Evolutionary conservation across 2,888 invertebrate species (phyloP), one percentile per base, ranked within the genome.

Genomic region (Tuta absoluta): DNA sequence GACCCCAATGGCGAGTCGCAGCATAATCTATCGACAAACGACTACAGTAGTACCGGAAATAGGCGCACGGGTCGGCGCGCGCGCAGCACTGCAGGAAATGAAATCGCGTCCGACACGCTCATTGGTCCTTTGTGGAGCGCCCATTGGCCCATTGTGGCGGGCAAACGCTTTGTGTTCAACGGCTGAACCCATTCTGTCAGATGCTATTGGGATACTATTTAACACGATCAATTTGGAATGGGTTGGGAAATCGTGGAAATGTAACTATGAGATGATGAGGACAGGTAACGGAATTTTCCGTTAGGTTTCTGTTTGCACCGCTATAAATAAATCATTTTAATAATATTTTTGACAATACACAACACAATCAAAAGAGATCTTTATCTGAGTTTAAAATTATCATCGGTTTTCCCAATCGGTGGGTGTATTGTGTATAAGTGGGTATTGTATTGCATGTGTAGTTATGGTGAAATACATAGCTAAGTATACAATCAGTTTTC

Each of bases 51-150:
- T 51, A 75, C 80, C 85, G 90, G 90, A 90, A 85, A 89, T 89
- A 85, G 81, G 81, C 74, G 76, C 79, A 84, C 84, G 86, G 86
- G 79, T 84, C 87, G 84, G 85, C 87, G 89, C 87, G 79, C 86
- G 84, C 87, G 84, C 76, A 69, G 12, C 23, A 28, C 28, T 71
- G 67, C 70, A 84, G 91, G 90, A 91, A 86, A 91, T 90, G 89
- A 90, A 88, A 89, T 85, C 86, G 89, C 88, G 85, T 85, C 85
- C 85, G 84, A 85, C 86, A 82, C 76, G 76, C 79, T 78, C 79
- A 84, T 83, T 82, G 84, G 78, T 79, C 85, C 82, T 89, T 89
- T 88, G 86, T 88, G 73, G 72, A 63, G 73, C 70, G 73, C 77
- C 78, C 79, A 84, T 83, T 82, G 84, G 78, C 79, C 85, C 82